Conservation (phyloP, 2,113 vertebrate genomes). For the Rafetus swinhoei region DNA sequence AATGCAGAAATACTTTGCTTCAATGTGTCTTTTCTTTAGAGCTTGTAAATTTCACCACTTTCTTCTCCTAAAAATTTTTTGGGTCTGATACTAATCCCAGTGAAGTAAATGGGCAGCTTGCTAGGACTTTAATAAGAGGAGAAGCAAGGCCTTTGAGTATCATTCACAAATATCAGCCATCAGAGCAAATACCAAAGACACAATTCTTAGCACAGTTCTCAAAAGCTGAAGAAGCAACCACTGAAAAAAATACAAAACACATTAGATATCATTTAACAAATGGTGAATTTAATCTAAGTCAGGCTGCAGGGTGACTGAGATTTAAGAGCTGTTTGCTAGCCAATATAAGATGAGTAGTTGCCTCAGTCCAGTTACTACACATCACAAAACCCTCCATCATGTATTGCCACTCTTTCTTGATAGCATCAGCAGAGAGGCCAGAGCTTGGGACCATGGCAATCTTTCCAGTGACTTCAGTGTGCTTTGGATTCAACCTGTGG, state of each 20-base stretch:
- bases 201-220: neutral
- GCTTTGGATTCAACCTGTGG: neutral
- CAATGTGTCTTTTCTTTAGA: no score
- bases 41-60: conserved; percentile 32
- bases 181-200: neutral
- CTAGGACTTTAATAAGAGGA: neutral
- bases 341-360: neutral
- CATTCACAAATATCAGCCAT: neutral
- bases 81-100: neutral
- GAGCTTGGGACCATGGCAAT: neutral
- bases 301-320: neutral
- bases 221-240: neutral
- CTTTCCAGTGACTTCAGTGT: neutral
- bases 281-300: neutral
- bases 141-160: neutral
- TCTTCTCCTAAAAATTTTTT: conserved; percentile 1
- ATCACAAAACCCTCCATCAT: neutral
- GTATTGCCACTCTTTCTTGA: neutral
- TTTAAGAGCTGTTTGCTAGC: neutral
- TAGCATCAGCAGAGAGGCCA: neutral
- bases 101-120: neutral
- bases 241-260: neutral
- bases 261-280: neutral
- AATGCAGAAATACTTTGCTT: neutral
- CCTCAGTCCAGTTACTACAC: neutral